Conservation (phyloP, 2,797 vertebrate genomes). For the Rallus crepitans region DNA sequence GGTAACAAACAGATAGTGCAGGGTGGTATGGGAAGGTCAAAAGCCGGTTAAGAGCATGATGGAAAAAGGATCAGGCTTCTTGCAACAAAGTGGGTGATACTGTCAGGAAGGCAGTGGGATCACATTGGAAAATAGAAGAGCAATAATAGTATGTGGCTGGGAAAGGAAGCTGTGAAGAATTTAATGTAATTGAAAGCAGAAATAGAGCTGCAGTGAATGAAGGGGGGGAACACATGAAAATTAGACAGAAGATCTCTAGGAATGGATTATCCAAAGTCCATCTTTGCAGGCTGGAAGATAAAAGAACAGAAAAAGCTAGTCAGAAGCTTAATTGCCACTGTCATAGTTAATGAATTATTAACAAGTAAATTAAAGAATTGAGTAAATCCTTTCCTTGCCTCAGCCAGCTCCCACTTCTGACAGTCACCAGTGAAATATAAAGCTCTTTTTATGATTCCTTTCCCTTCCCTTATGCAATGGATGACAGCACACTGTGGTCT, state of each 20-base stretch:
- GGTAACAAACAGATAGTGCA: background rate
- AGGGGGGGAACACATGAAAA: constrained; percentile 35
- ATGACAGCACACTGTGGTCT: background rate
- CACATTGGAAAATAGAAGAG: background rate
- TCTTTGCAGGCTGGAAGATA: constrained; percentile 23
- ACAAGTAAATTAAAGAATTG: constrained; percentile 50
- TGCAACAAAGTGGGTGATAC: background rate
- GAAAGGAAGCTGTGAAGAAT: constrained; percentile 27
- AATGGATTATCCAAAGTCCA: constrained; percentile 34
- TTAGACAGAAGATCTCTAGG: background rate
- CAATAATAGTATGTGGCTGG: background rate
- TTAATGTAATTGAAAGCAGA: background rate
- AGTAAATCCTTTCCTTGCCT: constrained; percentile 34
- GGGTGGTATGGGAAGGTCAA: background rate
- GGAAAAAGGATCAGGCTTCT: background rate
- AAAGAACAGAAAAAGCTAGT: constrained; percentile 15
- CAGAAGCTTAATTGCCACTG: constrained; percentile 6
- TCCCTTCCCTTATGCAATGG: background rate
- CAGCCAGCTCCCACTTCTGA: background rate
- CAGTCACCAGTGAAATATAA: background rate
- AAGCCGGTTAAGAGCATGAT: background rate
- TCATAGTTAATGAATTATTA: constrained; percentile 59
- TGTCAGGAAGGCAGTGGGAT: background rate
- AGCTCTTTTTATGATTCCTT: background rate
- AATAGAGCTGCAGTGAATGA: background rate